Base-by-base conservation (phyloP, 2,888 invertebrate species). In the Drosophila neonasuta region DNA sequence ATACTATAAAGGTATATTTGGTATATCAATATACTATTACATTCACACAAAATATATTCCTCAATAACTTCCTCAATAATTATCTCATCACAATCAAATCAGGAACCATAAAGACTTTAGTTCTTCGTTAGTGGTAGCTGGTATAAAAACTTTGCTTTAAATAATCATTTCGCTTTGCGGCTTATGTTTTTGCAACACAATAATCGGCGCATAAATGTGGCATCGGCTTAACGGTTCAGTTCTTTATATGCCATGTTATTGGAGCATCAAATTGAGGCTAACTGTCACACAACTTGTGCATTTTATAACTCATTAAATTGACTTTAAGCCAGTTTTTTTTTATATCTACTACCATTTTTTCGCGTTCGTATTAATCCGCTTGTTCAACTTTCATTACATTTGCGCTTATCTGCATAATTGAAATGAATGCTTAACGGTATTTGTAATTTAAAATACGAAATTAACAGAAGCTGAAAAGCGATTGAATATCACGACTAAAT, bases 341-440 rank as follows among this genome's bases (percentile, higher is more conserved):
- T 17, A 24, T 6, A 24, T 24, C 24, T 24, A 24, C 24, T 24
- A 24, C 24, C 24, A 24, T 24, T 24, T 24, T 24, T 24, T 24
- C 24, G 24, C 24, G 24, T 24, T 24, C 48, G 20, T 56, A 74
- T 77, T 82, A 86, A 82, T 87, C 86, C 78, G 69, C 81, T 77
- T 82, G 88, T 82, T 82, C 84, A 74, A 80, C 86, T 83, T 80
- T 86, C 83, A 84, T 88, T 84, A 88, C 87, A 77, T 77, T 88
- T 72, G 68, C 68, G 80, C 77, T 82, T 87, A 88, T 88, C 79
- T 85, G 85, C 87, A 85, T 83, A 88, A 83, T 83, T 88, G 82
- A 79, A 88, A 72, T 76, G 85, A 81, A 85, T 79, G 87, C 63
- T 84, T 71, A 68, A 84, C 71, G 58, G 57, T 74, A 70, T 80